Evolutionary conservation across 2,113 vertebrate species (phyloP), one percentile per base, ranked within the genome.

Genomic region (Xyliphius kryptos): DNA sequence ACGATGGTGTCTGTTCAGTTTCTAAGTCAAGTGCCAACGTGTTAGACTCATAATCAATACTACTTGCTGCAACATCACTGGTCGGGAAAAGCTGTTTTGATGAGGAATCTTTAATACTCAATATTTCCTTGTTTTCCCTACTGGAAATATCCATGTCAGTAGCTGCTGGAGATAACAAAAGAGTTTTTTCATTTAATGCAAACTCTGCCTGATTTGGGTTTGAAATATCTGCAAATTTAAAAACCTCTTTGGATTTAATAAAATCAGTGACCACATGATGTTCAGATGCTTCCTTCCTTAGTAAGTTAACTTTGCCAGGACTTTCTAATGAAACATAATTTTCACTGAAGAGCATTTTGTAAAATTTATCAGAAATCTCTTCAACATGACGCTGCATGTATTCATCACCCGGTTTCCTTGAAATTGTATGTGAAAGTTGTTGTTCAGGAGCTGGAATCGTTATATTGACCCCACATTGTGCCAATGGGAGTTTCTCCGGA

Each of bases 281-380:
- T 58, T 3, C 2, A 43, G 67, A 12, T 3, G 44, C 49, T 46
- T 40, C 9, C 11, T 54, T 37, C 26, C 26, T 32, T 32, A 47
- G 62, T 50, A 46, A n/a, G 1, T 2, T 60, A 32, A 38, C 36
- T 38, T 59, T 22, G 37, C 51, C 14, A 36, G 32, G 36, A 52
- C 41, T 13, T n/a, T 56, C 40, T 32, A 32, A 22, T 14, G 43
- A 54, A 36, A 78, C 60, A 53, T 72, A 61, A 48, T 78, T 22
- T 69, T 70, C 65, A 55, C 83, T 81, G 72, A 81, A 88, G 7
- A 86, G 71, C 32, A 82, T 76, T 69, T 66, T 52, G 73, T 86
- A 84, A n/a, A 85, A 80, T 56, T 77, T 74, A n/a, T 36, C 68
- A 17, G 83, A 84, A 68, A 83, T 74, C 26, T 83, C 81, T 38